Evolutionary conservation across 2,797 vertebrate species (phyloP).

Genomic region (Ctenochaetus hawaiiensis): DNA sequence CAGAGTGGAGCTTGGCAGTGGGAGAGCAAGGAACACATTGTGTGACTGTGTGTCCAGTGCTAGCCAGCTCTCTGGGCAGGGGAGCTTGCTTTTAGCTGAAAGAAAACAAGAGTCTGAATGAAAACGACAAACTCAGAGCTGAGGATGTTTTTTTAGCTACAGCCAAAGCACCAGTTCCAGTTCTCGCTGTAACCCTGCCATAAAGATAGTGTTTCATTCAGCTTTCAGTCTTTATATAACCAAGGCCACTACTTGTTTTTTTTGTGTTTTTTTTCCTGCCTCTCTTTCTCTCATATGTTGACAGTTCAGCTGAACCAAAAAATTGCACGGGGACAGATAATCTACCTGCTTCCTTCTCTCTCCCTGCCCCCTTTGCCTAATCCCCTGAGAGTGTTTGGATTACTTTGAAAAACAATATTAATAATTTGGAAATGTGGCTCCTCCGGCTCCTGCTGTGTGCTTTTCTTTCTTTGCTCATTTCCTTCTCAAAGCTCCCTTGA

Average conservation of each 20-base stretch:
- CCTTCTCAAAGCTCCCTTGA: conserved; percentile 81
- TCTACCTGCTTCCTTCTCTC: conserved; percentile 71
- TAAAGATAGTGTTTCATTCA: conserved; percentile 83
- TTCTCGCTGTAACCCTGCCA: conserved; percentile 76
- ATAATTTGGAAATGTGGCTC: conserved; percentile 81
- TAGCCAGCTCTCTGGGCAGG: conserved; percentile 77
- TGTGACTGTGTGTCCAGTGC: conserved; percentile 76
- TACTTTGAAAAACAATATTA: conserved; percentile 83
- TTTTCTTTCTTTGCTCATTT: conserved; percentile 83
- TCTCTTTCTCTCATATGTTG: conserved; percentile 59
- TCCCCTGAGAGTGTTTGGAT: conserved; percentile 78
- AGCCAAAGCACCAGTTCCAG: conserved; percentile 80
- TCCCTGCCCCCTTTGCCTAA: conserved; percentile 50
- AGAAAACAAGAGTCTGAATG: conserved; percentile 84
- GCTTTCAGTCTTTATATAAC: conserved; percentile 77
- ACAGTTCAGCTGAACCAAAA: conserved; percentile 70
- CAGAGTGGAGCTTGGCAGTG: conserved; percentile 63
- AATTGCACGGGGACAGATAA: conserved; percentile 67
- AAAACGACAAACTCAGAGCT: conserved; percentile 81
- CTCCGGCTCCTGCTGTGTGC: conserved; percentile 76
- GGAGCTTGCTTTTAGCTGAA: conserved; percentile 79
- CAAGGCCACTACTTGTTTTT: conserved; percentile 65
- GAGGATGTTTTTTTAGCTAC: conserved; percentile 83
- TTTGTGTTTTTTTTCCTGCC: conserved; percentile 21
- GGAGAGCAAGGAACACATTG: conserved; percentile 73